Evolutionary conservation across 1,140 invertebrate genomes (phyloP), one percentile per base, ranked within the genome.

Genomic region (Aphelinus atriplicis): DNA sequence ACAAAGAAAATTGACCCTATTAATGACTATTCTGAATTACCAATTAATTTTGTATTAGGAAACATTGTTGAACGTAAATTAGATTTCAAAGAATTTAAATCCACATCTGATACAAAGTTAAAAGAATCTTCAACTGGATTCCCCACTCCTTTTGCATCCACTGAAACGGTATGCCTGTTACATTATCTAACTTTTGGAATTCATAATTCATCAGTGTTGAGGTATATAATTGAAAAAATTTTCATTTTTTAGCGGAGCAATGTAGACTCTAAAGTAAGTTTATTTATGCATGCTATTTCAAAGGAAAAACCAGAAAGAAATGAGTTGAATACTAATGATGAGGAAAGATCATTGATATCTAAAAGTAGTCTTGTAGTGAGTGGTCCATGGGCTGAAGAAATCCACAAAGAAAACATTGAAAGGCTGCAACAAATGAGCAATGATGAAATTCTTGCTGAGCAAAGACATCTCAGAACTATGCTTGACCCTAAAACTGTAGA

Each of bases 361-460:
- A 50, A 3, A 64, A 75, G 55, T 45, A 79, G 71, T 72, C 42
- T 77, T n/a, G 51, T 77, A 9, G 68, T 80, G 10, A 67, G 81
- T 48, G 81, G 78, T 55, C 57, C 80, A n/a, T 78, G 78, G 72
- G 72, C 78, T 3, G n/a, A 72, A 64, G 87, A 89, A 75, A 94
- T 96, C 79, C 94, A 96, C 79, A 82, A 89, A 76, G 92, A 94
- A 85, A 97, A 97, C 87, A 43, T 93, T 1, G 83, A 91, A 80
- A 86, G 90, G 72, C 80, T 97, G 1, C 87, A 87, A 51, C 81
- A 89, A 80, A 95, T 97, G 94, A 90, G 90, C 2, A 83, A 91
- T 75, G 89, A 92, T 73, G 93, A 97, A 81, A 96, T 97, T 77
- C 79, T 94, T 42, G 87, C 90, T 66, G 95, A 96, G 86, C 91